phyloP scores from a whole-genome alignment of 2,797 vertebrate genomes.

The Urocyon cinereoargenteus region DNA sequence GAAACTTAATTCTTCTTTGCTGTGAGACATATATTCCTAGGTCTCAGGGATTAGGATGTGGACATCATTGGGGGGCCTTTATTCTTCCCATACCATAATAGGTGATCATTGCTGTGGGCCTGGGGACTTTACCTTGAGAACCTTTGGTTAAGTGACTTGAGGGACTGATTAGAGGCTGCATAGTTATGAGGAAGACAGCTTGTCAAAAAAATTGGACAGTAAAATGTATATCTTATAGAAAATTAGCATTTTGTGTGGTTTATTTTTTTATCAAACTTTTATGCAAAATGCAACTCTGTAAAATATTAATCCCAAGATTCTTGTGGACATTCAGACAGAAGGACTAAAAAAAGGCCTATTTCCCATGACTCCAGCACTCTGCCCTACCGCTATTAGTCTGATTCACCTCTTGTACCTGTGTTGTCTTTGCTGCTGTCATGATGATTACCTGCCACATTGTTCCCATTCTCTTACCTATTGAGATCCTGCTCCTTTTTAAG shows the following conservation, averaged over 20 bases:
- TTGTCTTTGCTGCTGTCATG: not conserved
- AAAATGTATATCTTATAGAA: not conserved
- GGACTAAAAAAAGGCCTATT: not conserved
- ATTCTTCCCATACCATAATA: not conserved
- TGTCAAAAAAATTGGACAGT: not conserved
- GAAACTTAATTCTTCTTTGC: conserved; percentile 17
- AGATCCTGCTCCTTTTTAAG: not conserved
- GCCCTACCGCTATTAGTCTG: not conserved
- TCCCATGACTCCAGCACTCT: not conserved
- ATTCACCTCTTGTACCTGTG: not conserved
- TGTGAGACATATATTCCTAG: not conserved
- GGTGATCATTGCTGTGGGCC: not conserved
- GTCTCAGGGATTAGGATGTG: not conserved
- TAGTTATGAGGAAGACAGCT: not conserved
- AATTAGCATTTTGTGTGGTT: not conserved
- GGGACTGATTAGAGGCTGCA: not conserved
- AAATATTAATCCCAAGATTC: not conserved
- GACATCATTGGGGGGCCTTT: not conserved
- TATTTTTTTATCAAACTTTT: conserved; percentile 7
- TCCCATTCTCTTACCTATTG: not conserved
- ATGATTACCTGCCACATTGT: not conserved
- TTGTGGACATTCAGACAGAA: not conserved
- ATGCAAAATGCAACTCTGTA: not conserved
- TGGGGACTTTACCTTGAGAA: not conserved
- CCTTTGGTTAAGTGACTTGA: not conserved